Evolutionary conservation across 2,888 invertebrate genomes (phyloP), one percentile per base, ranked within the genome.

Genomic region (Campoplex capitator): DNA sequence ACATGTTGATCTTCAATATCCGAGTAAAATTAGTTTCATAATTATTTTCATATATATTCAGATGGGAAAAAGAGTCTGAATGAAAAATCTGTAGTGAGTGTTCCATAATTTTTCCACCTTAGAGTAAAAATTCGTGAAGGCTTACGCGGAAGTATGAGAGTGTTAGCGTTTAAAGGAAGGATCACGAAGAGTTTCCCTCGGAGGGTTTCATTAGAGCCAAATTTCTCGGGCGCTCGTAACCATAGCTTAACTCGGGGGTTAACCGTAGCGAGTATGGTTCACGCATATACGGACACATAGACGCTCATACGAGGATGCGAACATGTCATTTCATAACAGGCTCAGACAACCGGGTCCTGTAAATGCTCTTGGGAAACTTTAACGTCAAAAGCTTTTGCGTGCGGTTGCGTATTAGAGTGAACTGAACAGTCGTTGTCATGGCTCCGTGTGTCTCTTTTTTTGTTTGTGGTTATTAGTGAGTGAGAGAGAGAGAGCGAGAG

Each of bases 121-220:
- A 0, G 13, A 16, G 32, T 62, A 13, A 32, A 62, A 82, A 56
- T 75, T 28, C 42, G 56, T 65, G n/a, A 75, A 82, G 56, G 45
- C 11, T 56, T 28, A 75, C 4, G 58, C 38, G 42, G 7, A 13
- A 54, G 51, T 48, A 35, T n/a, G 18, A 48, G 51, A 67, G 28
- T 38, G 1, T 51, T 42, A 11, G 23, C 8, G 23, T 35, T 16
- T 35, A 35, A 18, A 51, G 23, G 16, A 16, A 65, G 54, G 11
- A 32, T 77, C 7, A 67, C 51, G 45, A n/a, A 62, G 45, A 79
- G 71, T 81, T 51, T 54, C 23, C 58, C 75, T 28, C 32, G 84
- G 73, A 58, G 75, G 71, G 84, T 89, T 89, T 89, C 89, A 89
- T 89, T 89, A 89, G 84, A 89, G 89, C 88, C 84, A 83, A 89